These are phyloP conservation scores for Indicator indicator DNA, from an alignment of 2,113 vertebrate genomes.

Conservation along the genomic window DNA sequence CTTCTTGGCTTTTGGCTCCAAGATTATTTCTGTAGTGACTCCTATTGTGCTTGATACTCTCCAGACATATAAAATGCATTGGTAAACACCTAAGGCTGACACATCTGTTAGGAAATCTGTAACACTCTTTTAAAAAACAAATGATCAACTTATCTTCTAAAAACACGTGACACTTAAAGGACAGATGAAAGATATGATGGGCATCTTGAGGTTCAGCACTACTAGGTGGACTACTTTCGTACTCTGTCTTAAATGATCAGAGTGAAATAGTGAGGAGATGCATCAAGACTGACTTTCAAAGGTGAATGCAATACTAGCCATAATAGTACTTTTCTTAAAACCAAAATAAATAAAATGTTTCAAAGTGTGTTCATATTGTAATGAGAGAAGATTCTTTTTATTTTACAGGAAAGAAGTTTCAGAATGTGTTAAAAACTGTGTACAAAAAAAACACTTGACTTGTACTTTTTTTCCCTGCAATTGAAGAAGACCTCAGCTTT, in stretches of 20 bases:
- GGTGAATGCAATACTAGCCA: background rate
- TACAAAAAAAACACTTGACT: background rate
- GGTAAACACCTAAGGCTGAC: background rate
- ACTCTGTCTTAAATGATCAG: background rate
- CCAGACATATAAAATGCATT: background rate
- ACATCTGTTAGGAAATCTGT: background rate
- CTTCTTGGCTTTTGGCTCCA: background rate
- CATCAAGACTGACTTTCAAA: background rate
- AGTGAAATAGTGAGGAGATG: background rate
- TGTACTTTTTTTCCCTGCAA: background rate
- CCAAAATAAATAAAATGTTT: background rate
- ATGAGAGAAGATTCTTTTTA: background rate
- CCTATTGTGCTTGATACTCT: background rate
- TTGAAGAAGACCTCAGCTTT: background rate
- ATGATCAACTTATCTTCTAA: background rate
- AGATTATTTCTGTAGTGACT: background rate
- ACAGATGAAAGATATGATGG: background rate
- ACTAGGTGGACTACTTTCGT: background rate
- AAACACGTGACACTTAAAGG: background rate
- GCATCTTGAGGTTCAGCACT: background rate
- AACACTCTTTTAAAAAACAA: background rate
- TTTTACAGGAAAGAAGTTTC: background rate
- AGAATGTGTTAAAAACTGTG: background rate
- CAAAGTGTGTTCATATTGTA: background rate
- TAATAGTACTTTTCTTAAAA: background rate